Evolutionary conservation across 2,888 invertebrate species (phyloP).

Genomic region (Chrysodeixis includens): DNA sequence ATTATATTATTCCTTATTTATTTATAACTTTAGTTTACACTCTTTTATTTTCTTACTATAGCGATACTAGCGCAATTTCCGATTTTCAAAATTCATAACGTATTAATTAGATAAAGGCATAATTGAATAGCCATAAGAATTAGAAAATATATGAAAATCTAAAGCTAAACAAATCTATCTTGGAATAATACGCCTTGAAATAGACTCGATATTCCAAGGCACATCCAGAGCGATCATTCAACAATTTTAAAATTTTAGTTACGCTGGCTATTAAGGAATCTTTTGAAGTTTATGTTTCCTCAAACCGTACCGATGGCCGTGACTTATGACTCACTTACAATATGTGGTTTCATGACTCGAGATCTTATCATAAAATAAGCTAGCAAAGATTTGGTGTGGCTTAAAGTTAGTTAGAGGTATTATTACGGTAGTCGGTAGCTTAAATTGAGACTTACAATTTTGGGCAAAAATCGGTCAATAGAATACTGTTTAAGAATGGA

Average conservation of each 20-base stretch:
- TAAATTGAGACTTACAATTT: neutral
- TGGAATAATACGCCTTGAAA: too few species aligned
- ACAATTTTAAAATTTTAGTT: neutral
- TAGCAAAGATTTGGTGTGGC: neutral
- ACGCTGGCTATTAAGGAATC: neutral
- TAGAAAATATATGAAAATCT: too few species aligned
- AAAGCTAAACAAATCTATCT: too few species aligned
- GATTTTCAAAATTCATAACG: too few species aligned
- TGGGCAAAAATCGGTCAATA: too few species aligned
- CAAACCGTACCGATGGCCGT: constrained; percentile 1
- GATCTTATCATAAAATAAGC: constrained; percentile 1
- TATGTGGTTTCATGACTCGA: neutral
- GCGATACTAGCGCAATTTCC: neutral
- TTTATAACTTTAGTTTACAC: neutral
- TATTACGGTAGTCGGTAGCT: neutral
- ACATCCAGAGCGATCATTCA: neutral
- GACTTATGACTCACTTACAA: constrained; percentile 1
- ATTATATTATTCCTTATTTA: neutral
- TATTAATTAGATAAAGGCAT: too few species aligned
- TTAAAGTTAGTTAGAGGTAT: neutral
- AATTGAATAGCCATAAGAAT: too few species aligned
- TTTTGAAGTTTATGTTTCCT: constrained; percentile 4
- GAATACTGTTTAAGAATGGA: too few species aligned
- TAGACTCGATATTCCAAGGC: too few species aligned
- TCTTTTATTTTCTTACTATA: too few species aligned